A percentile compares a stretch with the other conserved stretches of the same genome.
These are phyloP conservation scores for Cairina moschata DNA, from an alignment of 2,113 vertebrate species.

Conservation along the genomic window DNA sequence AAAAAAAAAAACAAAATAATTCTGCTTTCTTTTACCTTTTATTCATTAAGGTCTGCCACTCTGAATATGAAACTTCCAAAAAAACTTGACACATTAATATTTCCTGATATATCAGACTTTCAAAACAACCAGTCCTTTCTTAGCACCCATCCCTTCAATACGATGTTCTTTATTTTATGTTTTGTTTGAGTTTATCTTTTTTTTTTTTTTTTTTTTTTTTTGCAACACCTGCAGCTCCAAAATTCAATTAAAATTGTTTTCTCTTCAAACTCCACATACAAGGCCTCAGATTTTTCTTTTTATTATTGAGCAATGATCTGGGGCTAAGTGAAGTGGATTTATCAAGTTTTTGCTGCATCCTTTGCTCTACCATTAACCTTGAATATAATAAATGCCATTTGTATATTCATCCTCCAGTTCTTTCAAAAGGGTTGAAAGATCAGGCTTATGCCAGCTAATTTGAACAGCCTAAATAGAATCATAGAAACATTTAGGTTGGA, in stretches of 20 bases:
- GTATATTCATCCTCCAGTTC: neutral
- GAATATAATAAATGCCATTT: neutral
- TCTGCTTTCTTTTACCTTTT: neutral
- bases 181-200: neutral
- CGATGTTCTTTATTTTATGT: neutral
- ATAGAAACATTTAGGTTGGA: no score
- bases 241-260: neutral
- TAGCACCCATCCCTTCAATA: accelerated
- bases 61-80: neutral
- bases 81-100: neutral
- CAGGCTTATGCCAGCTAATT: neutral
- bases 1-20: neutral
- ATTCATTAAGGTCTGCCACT: neutral
- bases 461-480: neutral
- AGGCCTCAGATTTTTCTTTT: neutral
- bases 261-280: neutral
- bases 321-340: neutral
- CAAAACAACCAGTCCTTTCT: neutral
- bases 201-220: neutral
- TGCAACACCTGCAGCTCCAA: neutral
- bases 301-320: neutral
- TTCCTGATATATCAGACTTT: neutral
- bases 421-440: neutral
- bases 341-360: neutral
- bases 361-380: neutral